Evolutionary conservation across 2,888 invertebrate genomes (phyloP), one percentile per base, ranked within the genome.

Genomic region (Loripinus fragilis): DNA sequence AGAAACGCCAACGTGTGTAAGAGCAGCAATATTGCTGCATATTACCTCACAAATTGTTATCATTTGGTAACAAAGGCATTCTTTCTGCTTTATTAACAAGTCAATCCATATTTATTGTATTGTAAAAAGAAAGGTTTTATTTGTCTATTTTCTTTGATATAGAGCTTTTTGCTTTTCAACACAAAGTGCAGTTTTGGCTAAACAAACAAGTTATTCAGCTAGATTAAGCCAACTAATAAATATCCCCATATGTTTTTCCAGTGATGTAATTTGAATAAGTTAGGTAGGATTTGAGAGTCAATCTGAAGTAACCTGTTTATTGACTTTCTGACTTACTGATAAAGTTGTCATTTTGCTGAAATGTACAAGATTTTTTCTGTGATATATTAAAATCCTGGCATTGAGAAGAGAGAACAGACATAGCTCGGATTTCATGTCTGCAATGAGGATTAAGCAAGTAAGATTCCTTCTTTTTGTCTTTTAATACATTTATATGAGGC

Each of bases 131-230:
- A 60, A 33, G 33, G 60, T 30, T 60, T 38, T 8, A 33, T 60
- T 60, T 30, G 30, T 17, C 33, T 60, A 17, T 60, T 60, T 60
- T 60, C 60, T 60, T 60, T 60, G 60, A 60, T 60, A 60, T 60
- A 33, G 20, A 23, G 60, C 23, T 52, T 60, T 60, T 33, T 33
- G 60, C 60, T 60, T 60, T 60, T 60, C 60, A 33, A 33, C 60
- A 60, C 17, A 60, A 60, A 33, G 60, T 60, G 60, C 20, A 67
- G 38, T 75, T 74, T 79, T 72, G 35, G 20, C 70, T 73, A 76
- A 80, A 76, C 76, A 80, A 80, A 80, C 72, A 38, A 41, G 5
- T 41, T 68, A 76, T 80, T 80, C 38, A 80, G 15, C 35, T 55
- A 67, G 80, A 17, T 71, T 77, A 68, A 81, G 33, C 74, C 55